Conservation (phyloP, 2,113 vertebrate genomes). For the Columbina picui region DNA sequence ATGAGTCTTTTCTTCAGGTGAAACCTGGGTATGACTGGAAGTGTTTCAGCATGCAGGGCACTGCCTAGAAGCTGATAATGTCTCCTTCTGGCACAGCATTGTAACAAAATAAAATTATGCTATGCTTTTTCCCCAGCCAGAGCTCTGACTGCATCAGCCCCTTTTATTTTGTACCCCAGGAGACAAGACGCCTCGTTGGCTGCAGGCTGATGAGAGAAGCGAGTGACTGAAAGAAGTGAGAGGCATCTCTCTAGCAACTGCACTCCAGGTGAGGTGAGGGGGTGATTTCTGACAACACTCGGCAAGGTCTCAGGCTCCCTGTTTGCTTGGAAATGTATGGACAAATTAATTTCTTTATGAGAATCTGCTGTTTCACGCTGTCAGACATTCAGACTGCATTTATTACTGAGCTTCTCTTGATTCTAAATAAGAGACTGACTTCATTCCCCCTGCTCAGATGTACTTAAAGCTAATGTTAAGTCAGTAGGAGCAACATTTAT, state of each 20-base stretch:
- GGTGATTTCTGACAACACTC: neutral
- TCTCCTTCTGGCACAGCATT: neutral
- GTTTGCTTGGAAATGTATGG: neutral
- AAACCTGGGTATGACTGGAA: neutral
- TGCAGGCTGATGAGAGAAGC: neutral
- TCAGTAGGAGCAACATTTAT: neutral
- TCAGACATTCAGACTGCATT: neutral
- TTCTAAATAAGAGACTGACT: neutral
- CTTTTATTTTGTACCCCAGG: neutral
- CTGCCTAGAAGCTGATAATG: neutral
- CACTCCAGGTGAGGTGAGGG: neutral
- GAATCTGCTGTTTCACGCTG: neutral
- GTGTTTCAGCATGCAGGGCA: neutral
- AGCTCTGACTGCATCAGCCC: neutral
- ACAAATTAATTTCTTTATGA: neutral
- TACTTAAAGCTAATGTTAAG: neutral
- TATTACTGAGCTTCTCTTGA: neutral
- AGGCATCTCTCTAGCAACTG: neutral
- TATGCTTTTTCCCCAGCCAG: neutral
- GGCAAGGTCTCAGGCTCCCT: neutral
- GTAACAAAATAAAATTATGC: neutral
- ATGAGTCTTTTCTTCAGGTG: neutral
- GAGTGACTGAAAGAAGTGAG: neutral
- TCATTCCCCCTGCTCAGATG: neutral
- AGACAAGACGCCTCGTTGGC: fast-evolving